Evolutionary conservation across 2,888 invertebrate species (phyloP).

Genomic region (Brachynemurus nebulosus): DNA sequence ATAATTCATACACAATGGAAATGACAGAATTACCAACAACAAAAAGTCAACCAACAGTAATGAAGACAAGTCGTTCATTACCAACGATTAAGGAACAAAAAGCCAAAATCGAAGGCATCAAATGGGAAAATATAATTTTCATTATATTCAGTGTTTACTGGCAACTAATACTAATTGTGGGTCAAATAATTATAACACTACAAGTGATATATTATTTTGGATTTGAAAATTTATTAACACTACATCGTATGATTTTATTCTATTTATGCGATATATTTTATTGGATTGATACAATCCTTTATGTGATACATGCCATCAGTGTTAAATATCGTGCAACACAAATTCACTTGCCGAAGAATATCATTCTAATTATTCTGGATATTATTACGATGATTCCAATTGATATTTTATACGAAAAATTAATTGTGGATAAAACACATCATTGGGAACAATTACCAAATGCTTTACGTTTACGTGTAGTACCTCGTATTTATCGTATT

Average conservation of each 20-base stretch:
- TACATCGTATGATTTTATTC: constrained; percentile 3
- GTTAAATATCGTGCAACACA: constrained; percentile 8
- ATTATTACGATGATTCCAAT: constrained; percentile 14
- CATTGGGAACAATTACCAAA: constrained; percentile 4
- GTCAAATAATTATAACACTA: constrained; percentile 11
- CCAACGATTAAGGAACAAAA: too few relatives aligned
- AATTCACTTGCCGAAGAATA: constrained; percentile 11
- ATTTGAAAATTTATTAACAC: neutral
- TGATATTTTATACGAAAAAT: constrained; percentile 13
- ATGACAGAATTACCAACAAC: too few relatives aligned
- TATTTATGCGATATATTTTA: constrained; percentile 11
- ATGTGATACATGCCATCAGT: constrained; percentile 11
- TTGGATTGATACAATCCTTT: constrained; percentile 11
- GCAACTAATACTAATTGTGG: constrained; percentile 10
- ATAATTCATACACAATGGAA: too few relatives aligned
- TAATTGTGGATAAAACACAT: constrained; percentile 10
- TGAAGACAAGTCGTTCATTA: too few relatives aligned
- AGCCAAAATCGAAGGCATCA: too few relatives aligned
- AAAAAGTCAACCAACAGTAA: too few relatives aligned
- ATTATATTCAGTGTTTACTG: constrained; percentile 14
- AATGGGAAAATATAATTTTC: constrained; percentile 16
- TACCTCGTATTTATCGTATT: constrained; percentile 8
- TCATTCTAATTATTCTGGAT: constrained; percentile 9
- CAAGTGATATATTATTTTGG: constrained; percentile 11
- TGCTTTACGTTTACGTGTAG: constrained; percentile 7